Percentiles rank a stretch among this genome's conserved stretches.
Conservation (phyloP, 2,797 vertebrate genomes). For the Danio albolineatus region DNA sequence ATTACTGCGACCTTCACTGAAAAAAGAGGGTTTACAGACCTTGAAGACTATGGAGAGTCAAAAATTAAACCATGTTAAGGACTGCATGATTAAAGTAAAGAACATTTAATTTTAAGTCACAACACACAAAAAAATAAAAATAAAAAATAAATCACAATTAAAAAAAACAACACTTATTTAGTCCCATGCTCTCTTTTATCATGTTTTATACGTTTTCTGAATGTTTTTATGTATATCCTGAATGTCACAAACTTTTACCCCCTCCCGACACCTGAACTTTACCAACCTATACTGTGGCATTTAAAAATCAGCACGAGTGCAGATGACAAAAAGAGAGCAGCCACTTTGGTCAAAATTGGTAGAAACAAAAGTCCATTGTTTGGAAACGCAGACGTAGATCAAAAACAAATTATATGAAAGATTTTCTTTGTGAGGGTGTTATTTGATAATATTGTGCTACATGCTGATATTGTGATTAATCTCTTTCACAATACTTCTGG, state of each 20-base stretch:
- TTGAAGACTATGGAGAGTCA: neutral
- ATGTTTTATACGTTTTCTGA: too few species aligned
- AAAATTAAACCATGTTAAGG: neutral
- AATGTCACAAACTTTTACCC: neutral
- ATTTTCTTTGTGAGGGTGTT: neutral
- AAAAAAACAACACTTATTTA: too few species aligned
- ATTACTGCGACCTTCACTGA: neutral
- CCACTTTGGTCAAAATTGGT: conserved; percentile 15
- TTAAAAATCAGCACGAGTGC: neutral
- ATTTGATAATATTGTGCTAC: too few species aligned
- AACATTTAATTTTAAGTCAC: too few species aligned
- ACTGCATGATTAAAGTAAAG: neutral
- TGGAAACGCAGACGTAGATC: neutral
- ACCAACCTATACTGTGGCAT: neutral
- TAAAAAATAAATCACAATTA: too few species aligned
- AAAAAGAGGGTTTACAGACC: neutral
- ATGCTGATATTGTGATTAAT: too few species aligned
- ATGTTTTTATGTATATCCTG: neutral
- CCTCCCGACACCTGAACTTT: neutral
- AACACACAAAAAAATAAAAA: too few species aligned
- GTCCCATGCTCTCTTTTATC: too few species aligned
- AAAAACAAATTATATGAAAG: neutral
- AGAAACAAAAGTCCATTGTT: neutral
- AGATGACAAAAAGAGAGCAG: conserved; percentile 6
- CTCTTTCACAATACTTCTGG: too few species aligned